A percentile compares a stretch with the other conserved stretches of the same genome.
Evolutionary conservation across 2,113 vertebrate genomes (phyloP).

Genomic region (Nipponia nippon): DNA sequence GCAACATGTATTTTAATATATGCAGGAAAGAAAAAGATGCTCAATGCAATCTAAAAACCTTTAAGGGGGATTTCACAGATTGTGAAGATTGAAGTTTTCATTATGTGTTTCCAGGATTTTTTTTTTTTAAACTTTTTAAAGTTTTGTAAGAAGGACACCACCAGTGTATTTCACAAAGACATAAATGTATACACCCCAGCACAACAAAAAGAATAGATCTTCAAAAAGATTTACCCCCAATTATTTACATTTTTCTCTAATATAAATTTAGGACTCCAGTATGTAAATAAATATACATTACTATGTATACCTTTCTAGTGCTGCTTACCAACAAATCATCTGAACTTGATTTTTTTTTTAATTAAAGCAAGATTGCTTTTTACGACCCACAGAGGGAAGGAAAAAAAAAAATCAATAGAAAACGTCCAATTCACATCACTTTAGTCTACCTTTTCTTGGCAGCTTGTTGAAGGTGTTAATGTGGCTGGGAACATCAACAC

Average conservation of each 20-base stretch:
- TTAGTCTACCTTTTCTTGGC: slow-evolving; percentile 75
- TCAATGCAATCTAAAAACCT: slow-evolving; percentile 67
- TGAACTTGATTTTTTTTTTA: slow-evolving; percentile 70
- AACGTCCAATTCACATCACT: slow-evolving; percentile 62
- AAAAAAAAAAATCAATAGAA: slow-evolving; percentile 57
- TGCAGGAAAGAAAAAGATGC: slow-evolving; percentile 65
- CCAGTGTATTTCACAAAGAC: slow-evolving; percentile 89
- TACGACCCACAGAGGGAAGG: slow-evolving; percentile 41
- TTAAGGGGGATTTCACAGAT: slow-evolving; percentile 79
- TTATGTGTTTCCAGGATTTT: not conserved
- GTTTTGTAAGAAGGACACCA: slow-evolving; percentile 82
- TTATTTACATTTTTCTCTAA: slow-evolving; percentile 89
- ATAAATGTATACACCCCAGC: slow-evolving; percentile 82
- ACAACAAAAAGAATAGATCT: slow-evolving; percentile 81
- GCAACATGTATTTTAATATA: slow-evolving; percentile 44
- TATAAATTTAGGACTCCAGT: slow-evolving; percentile 84
- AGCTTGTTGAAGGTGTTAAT: slow-evolving; percentile 83
- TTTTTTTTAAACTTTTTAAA: slow-evolving; percentile 60
- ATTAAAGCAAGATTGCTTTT: slow-evolving; percentile 76
- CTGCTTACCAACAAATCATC: slow-evolving; percentile 83
- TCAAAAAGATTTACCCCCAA: slow-evolving; percentile 81
- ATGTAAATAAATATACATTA: slow-evolving; percentile 89
- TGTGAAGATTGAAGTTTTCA: slow-evolving; percentile 79
- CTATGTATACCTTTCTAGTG: slow-evolving; percentile 85
- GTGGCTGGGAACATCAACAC: slow-evolving; percentile 92